Evolutionary conservation across 2,113 vertebrate genomes (phyloP).

Genomic region (Xiphorhynchus elegans): DNA sequence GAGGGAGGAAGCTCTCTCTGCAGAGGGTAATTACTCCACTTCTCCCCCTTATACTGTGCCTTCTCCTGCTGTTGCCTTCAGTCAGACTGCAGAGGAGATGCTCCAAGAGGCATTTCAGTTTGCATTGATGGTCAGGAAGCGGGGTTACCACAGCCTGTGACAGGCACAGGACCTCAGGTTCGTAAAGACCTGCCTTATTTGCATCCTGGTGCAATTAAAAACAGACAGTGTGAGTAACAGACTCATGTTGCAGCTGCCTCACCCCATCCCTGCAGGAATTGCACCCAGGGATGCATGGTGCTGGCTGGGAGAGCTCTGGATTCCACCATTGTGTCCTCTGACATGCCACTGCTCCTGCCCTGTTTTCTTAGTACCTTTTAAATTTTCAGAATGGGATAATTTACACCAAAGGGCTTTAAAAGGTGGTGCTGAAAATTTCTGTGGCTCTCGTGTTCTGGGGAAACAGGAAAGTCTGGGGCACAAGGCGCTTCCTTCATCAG

Average conservation of each 20-base stretch:
- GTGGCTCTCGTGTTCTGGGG: rapidly evolving
- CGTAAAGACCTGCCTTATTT: background rate
- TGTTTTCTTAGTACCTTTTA: background rate
- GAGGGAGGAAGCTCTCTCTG: background rate
- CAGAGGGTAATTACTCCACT: background rate
- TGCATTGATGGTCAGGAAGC: background rate
- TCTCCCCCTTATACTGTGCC: background rate
- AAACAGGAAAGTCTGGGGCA: background rate
- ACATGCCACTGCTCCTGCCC: background rate
- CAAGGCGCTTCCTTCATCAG: background rate
- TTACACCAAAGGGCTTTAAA: background rate
- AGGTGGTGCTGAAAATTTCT: background rate
- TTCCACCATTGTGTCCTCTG: rapidly evolving
- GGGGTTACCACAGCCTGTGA: background rate
- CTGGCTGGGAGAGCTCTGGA: background rate
- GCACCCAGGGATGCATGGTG: rapidly evolving
- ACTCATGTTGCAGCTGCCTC: background rate
- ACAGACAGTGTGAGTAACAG: background rate
- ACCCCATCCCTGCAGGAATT: background rate
- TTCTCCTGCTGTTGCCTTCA: background rate
- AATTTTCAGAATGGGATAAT: background rate
- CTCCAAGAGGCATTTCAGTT: background rate
- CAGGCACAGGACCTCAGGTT: background rate
- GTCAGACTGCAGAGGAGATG: background rate
- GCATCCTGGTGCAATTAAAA: background rate